Percentiles rank a stretch among this genome's conserved stretches.
phyloP scores from a whole-genome alignment of 2,888 invertebrate genomes.

The Drosophila limbata region DNA sequence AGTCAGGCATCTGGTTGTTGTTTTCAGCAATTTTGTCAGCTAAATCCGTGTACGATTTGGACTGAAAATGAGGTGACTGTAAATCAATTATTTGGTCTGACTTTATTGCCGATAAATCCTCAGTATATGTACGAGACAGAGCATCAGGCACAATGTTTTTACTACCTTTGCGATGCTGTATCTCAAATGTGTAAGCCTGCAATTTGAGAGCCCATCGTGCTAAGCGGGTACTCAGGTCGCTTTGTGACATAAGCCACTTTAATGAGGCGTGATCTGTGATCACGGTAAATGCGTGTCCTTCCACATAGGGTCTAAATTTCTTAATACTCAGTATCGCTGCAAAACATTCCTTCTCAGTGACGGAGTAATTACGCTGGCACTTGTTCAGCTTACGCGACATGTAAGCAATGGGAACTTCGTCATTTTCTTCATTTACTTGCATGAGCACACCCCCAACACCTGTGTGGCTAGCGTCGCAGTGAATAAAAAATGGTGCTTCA shows the following conservation, averaged over 20 bases:
- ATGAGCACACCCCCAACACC: conserved; percentile 5
- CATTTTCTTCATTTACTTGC: background rate
- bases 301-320: background rate
- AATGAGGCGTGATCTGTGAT: conserved; percentile 23
- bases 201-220: background rate
- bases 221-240: background rate
- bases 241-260: conserved; percentile 4
- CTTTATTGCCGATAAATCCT: background rate
- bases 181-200: background rate
- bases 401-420: background rate
- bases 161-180: background rate
- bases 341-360: conserved; percentile 12
- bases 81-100: too few species aligned
- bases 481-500: background rate
- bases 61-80: background rate
- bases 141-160: background rate
- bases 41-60: background rate
- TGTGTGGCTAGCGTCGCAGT: conserved; percentile 14
- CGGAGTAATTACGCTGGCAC: background rate
- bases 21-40: background rate
- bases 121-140: background rate
- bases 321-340: conserved; percentile 13
- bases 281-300: conserved; percentile 7
- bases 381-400: background rate
- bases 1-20: background rate